A percentile compares a stretch with the other conserved stretches of the same genome.
Conservation (phyloP, 2,113 vertebrate genomes). For the Probosciger aterrimus region DNA sequence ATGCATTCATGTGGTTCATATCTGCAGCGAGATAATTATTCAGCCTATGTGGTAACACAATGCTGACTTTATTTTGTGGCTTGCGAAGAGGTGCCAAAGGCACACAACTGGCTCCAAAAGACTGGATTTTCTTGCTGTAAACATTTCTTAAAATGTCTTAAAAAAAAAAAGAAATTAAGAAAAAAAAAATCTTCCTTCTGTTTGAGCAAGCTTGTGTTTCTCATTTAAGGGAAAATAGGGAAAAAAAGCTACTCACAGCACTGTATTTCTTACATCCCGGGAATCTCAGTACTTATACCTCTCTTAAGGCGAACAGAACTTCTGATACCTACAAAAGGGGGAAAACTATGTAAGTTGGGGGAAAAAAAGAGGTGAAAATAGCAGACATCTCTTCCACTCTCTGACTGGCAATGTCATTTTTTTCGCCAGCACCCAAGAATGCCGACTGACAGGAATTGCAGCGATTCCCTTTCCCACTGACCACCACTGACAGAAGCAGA, state of each 20-base stretch:
- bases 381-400: background rate
- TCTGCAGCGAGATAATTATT: conserved; percentile 13
- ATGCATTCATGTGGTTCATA: conserved; percentile 26
- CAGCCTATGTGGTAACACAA: conserved; percentile 33
- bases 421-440: background rate
- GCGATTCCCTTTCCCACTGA: background rate
- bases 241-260: background rate
- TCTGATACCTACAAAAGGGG: background rate
- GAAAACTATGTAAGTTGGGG: background rate
- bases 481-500: background rate
- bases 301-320: background rate
- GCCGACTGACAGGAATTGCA: background rate
- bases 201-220: background rate
- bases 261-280: conserved; percentile 6
- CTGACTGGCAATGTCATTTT: background rate
- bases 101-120: background rate
- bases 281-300: background rate
- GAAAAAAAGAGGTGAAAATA: background rate
- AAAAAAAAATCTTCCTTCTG: background rate
- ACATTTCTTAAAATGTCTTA: background rate
- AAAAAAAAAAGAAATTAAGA: background rate
- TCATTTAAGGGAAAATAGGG: background rate
- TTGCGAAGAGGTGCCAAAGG: conserved; percentile 9
- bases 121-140: background rate
- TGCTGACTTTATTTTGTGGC: conserved; percentile 33